Evolutionary conservation across 2,113 vertebrate genomes (phyloP), one percentile per base, ranked within the genome.

Genomic region (Origma solitaria): DNA sequence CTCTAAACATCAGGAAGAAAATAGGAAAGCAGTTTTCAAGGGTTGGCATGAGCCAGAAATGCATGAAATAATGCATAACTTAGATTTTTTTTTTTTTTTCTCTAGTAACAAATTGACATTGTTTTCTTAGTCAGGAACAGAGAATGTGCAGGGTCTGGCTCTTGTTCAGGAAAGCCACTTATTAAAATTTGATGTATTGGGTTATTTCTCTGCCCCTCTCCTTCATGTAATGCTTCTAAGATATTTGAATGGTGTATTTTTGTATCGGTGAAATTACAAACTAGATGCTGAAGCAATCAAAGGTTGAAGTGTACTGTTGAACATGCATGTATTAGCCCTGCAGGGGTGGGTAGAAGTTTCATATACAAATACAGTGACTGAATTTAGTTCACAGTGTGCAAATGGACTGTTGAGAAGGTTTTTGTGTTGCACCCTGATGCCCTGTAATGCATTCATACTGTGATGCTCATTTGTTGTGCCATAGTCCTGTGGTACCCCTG

Each of bases 301-400:
- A 88, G 45, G 38, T 57, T 95, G 62, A 88, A 94, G 85, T 78
- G 76, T 68, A 11, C 44, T 82, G 75, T 83, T 62, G 35, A 80
- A 42, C 37, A 33, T 12, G 31, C 76, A 31, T 28, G 2, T 78
- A 38, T 35, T 60, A 71, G 35, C 77, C 82, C 82, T 58, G 66
- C 87, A 86, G 91, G 76, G 56, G 37, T n/a, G 56, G 76, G 45
- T 62, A 28, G 62, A 62, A 88, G 49, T 86, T 96, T 93, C 56
- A 53, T 71, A 83, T 50, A 92, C 58, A 96, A 90, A 90, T 81
- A 80, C 38, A 81, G 42, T 11, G 58, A 28, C 60, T 90, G 85
- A 81, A 90, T 96, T 94, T 93, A 83, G n/a, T 64, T 97, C 92
- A 47, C 75, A 37, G 76, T 78, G 76, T 7, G 33, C 51, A 95